phyloP scores from a whole-genome alignment of 2,113 vertebrate genomes.

The Ameiurus melas region DNA sequence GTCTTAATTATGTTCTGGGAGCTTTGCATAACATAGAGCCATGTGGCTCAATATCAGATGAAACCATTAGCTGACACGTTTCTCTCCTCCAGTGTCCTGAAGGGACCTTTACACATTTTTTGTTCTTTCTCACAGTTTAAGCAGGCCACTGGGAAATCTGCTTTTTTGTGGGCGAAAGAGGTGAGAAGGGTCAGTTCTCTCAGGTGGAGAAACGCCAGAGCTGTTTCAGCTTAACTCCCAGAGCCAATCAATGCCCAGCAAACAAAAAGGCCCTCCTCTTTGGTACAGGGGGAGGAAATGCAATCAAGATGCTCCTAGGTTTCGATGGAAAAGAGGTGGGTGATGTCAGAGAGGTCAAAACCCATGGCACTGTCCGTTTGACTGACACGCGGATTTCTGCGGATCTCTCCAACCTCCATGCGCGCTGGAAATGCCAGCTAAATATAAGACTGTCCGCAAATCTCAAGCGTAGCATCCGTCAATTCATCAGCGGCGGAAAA shows the following conservation, averaged over 20 bases:
- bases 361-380: slow-evolving; percentile 14
- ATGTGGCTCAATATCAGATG: slow-evolving; percentile 56
- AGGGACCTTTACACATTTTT: slow-evolving; percentile 36
- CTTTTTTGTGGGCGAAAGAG: slow-evolving; percentile 18
- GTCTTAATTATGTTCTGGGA: slow-evolving; percentile 72
- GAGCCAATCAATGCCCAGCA: slow-evolving; percentile 65
- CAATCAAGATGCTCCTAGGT: slow-evolving; percentile 60
- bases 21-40: slow-evolving; percentile 64
- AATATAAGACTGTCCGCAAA: slow-evolving; percentile 62
- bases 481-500: slow-evolving; percentile 51
- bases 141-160: slow-evolving; percentile 37
- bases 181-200: slow-evolving; percentile 11
- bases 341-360: slow-evolving; percentile 24
- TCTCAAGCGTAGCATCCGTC: slow-evolving; percentile 39
- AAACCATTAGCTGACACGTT: slow-evolving; percentile 57
- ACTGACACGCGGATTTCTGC: slow-evolving; percentile 58
- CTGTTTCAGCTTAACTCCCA: slow-evolving; percentile 58
- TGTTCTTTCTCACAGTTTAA: not conserved
- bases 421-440: slow-evolving; percentile 49
- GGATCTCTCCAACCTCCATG: slow-evolving; percentile 13
- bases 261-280: slow-evolving; percentile 56
- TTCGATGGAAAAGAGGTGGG: slow-evolving; percentile 53
- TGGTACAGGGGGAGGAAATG: slow-evolving; percentile 44
- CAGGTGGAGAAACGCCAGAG: slow-evolving; percentile 51
- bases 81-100: slow-evolving; percentile 38